Percentiles rank a stretch among this genome's conserved stretches.
These are phyloP conservation scores for Pipa parva DNA, from an alignment of 2,113 vertebrate species.

Conservation along the genomic window DNA sequence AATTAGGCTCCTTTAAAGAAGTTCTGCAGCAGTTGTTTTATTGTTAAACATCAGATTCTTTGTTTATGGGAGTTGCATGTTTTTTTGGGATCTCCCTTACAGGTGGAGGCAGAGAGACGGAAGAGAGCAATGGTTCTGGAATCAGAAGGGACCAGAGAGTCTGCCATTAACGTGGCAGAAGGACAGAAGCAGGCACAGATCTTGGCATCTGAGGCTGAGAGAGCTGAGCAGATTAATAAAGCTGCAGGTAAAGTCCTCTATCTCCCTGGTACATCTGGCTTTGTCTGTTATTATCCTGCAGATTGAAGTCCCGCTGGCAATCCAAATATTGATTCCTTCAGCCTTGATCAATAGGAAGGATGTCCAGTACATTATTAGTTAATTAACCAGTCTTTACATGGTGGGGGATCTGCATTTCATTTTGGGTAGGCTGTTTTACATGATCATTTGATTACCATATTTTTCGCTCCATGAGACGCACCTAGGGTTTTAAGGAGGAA, in stretches of 20 bases:
- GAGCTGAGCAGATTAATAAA: slow-evolving; percentile 85
- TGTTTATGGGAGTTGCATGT: too few relatives aligned
- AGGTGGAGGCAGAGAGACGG: slow-evolving; percentile 91
- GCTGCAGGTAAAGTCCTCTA: slow-evolving; percentile 69
- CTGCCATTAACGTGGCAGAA: slow-evolving; percentile 89
- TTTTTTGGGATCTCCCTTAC: slow-evolving; percentile 7
- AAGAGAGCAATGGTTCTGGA: slow-evolving; percentile 91
- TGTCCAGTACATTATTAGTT: too few relatives aligned
- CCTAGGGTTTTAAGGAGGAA: too few relatives aligned
- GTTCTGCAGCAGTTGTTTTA: background rate
- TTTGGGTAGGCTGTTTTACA: too few relatives aligned
- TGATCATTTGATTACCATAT: too few relatives aligned
- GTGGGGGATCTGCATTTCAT: too few relatives aligned
- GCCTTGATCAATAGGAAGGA: background rate
- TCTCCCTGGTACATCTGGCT: background rate
- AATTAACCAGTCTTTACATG: too few relatives aligned
- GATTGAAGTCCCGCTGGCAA: background rate
- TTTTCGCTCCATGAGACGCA: too few relatives aligned
- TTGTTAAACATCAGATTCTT: too few relatives aligned
- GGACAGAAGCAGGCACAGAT: slow-evolving; percentile 92
- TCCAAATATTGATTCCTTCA: background rate
- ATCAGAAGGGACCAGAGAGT: slow-evolving; percentile 85
- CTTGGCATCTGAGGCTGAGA: slow-evolving; percentile 86
- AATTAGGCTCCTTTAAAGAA: too few relatives aligned
- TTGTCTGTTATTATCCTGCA: background rate